Evolutionary conservation across 2,113 vertebrate genomes (phyloP).

Genomic region (Grammomys surdaster): DNA sequence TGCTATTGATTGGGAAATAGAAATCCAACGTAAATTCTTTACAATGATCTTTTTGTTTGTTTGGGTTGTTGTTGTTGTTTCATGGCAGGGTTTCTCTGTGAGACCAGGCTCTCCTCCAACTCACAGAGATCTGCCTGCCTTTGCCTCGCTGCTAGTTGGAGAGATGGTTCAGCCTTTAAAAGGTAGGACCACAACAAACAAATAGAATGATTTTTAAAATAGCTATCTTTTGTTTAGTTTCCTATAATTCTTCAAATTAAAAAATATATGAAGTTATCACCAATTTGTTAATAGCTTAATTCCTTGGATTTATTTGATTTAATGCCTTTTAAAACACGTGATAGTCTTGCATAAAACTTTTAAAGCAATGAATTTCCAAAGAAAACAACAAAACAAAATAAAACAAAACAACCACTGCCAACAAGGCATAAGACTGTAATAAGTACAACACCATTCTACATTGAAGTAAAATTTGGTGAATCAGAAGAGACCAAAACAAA

Average conservation of each 20-base stretch:
- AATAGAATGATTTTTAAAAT: not conserved
- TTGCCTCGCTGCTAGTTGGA: not conserved
- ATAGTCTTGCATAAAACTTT: not conserved
- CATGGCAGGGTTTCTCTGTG: not conserved
- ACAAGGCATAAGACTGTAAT: not conserved
- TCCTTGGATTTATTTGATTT: not conserved
- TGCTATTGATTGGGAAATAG: not conserved
- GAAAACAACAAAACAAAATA: not conserved
- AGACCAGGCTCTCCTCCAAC: not conserved
- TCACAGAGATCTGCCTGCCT: not conserved
- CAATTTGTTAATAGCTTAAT: not conserved
- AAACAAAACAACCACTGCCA: not conserved
- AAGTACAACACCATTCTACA: not conserved
- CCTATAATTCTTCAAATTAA: not conserved
- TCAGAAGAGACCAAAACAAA: not conserved
- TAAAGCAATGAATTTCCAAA: not conserved
- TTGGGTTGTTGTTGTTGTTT: not conserved
- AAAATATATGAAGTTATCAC: not conserved
- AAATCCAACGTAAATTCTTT: not conserved
- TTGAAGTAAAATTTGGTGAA: not conserved
- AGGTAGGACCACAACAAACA: not conserved
- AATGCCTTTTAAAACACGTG: not conserved
- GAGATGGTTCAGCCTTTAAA: not conserved
- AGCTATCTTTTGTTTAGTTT: constrained; percentile 17
- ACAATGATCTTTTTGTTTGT: not conserved